Evolutionary conservation across 1,140 invertebrate genomes (phyloP).

Genomic region (Agrypnia vestita): DNA sequence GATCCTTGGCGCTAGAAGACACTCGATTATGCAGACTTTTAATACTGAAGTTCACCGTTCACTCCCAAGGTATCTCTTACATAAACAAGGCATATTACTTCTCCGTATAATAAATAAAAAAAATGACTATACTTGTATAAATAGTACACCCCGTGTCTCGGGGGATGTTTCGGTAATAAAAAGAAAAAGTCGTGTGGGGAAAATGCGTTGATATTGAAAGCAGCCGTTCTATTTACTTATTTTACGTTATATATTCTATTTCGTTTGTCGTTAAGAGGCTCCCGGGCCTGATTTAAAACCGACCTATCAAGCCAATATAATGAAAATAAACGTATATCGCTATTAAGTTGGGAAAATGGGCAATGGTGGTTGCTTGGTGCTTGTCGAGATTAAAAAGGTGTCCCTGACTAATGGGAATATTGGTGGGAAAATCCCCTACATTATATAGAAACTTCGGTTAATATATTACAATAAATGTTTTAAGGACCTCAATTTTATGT

Average conservation of each 20-base stretch:
- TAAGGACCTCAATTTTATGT: too few species aligned
- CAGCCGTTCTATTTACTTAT: constrained; percentile 49
- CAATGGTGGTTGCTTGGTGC: constrained; percentile 3
- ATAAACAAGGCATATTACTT: too few species aligned
- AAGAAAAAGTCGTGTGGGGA: constrained; percentile 18
- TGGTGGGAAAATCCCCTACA: too few species aligned
- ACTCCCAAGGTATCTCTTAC: too few species aligned
- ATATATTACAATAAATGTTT: too few species aligned
- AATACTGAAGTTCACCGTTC: too few species aligned
- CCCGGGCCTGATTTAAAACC: constrained; percentile 49
- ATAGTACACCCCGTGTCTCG: background rate
- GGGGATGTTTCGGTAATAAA: constrained; percentile 22
- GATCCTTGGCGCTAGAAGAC: too few species aligned
- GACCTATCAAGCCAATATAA: constrained; percentile 49
- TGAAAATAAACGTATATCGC: constrained; percentile 48
- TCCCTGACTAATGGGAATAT: background rate
- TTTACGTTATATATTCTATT: constrained; percentile 49
- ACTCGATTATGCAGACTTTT: too few species aligned
- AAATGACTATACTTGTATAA: background rate
- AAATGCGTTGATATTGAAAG: constrained; percentile 46
- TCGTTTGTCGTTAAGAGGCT: constrained; percentile 48
- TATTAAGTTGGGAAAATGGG: constrained; percentile 25
- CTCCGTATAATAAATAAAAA: background rate
- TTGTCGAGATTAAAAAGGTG: background rate
- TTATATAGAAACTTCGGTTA: too few species aligned